phyloP scores from a whole-genome alignment of 2,888 invertebrate genomes.

The Heliconius ismenius region DNA sequence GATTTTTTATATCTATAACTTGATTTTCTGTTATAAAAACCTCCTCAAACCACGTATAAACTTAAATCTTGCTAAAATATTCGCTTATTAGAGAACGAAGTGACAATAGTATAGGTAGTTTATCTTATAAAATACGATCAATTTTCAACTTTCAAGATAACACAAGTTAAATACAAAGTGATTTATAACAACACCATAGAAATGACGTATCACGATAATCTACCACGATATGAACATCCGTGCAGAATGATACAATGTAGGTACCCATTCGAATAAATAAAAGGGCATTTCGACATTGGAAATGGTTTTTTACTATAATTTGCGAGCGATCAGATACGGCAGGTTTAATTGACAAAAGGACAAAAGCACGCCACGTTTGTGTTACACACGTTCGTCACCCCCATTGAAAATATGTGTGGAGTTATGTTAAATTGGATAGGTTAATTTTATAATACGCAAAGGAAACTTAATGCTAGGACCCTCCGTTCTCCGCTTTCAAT shows the following conservation, averaged over 20 bases:
- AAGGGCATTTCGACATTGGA: slow-evolving; percentile 11
- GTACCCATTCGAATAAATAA: slow-evolving; percentile 5
- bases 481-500: too few relatives aligned
- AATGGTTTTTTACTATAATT: slow-evolving; percentile 14
- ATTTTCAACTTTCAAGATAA: not conserved
- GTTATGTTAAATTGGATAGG: slow-evolving; percentile 21
- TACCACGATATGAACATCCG: slow-evolving; percentile 1
- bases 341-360: slow-evolving; percentile 27
- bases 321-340: slow-evolving; percentile 33
- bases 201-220: not conserved
- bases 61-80: too few relatives aligned
- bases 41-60: too few relatives aligned
- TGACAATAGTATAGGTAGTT: not conserved
- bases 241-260: slow-evolving; percentile 1
- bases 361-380: slow-evolving; percentile 33
- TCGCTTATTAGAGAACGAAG: too few relatives aligned
- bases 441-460: not conserved
- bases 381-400: slow-evolving; percentile 24
- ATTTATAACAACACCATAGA: not conserved
- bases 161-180: not conserved
- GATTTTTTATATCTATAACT: too few relatives aligned
- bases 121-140: not conserved
- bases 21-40: too few relatives aligned
- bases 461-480: too few relatives aligned
- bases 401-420: not conserved